Conservation (phyloP, 1,140 invertebrate species). For the Maniola jurtina region DNA sequence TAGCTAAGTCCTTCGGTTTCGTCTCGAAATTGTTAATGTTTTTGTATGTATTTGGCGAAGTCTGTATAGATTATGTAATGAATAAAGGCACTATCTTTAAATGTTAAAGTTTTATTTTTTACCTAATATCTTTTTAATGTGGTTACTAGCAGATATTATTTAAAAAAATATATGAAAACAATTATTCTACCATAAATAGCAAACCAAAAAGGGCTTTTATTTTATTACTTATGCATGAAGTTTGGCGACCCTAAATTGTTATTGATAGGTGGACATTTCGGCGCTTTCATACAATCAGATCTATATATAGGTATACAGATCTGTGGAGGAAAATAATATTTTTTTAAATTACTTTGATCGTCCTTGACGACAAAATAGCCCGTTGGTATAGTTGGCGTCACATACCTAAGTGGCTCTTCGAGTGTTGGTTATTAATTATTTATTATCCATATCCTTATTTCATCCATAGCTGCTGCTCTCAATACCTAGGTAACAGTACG, state of each 20-base stretch:
- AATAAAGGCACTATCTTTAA: conserved; percentile 72
- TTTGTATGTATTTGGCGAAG: conserved; percentile 64
- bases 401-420: too few relatives aligned
- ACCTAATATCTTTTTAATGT: not conserved
- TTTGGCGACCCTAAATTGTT: not conserved
- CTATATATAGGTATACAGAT: not conserved
- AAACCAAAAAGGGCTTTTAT: not conserved
- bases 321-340: too few relatives aligned
- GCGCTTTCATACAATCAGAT: not conserved
- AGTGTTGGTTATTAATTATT: too few relatives aligned
- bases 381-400: too few relatives aligned
- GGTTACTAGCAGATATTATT: not conserved
- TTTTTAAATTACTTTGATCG: too few relatives aligned
- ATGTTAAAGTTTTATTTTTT: conserved; percentile 40
- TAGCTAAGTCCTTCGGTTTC: conserved; percentile 37
- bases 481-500: not conserved
- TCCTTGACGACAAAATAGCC: too few relatives aligned
- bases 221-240: not conserved
- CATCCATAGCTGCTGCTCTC: too few relatives aligned
- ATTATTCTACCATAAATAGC: not conserved
- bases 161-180: too few relatives aligned
- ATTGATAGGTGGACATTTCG: not conserved
- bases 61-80: conserved; percentile 68
- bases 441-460: too few relatives aligned
- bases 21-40: conserved; percentile 60